phyloP scores from a whole-genome alignment of 1,140 invertebrate genomes.

The Psix sp. region DNA sequence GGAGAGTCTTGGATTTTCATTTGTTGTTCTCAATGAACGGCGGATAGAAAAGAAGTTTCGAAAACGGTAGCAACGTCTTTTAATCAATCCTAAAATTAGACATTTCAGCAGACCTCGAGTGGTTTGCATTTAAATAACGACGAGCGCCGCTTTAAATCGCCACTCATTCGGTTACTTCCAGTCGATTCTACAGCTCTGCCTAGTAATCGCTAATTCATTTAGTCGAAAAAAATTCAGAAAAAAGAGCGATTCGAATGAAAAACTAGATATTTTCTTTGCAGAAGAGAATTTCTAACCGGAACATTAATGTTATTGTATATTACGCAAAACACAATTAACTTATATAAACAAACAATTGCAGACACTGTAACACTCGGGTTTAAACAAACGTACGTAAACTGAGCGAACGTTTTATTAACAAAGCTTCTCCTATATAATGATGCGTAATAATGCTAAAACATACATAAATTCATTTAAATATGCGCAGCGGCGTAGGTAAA shows the following conservation, averaged over 20 bases:
- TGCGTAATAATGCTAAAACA: slow-evolving; percentile 30
- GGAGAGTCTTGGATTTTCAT: slow-evolving; percentile 44
- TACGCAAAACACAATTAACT: slow-evolving; percentile 17
- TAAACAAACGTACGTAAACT: slow-evolving; percentile 34
- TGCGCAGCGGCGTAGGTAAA: slow-evolving; percentile 24
- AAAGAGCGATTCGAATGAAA: too few species aligned
- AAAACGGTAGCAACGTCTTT: slow-evolving; percentile 29
- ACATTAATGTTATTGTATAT: slow-evolving; percentile 19
- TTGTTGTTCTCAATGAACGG: slow-evolving; percentile 43
- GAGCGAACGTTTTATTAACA: slow-evolving; percentile 31
- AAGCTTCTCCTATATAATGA: slow-evolving; percentile 37
- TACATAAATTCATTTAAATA: slow-evolving; percentile 43
- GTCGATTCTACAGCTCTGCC: slow-evolving; percentile 13
- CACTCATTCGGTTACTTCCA: slow-evolving; percentile 26
- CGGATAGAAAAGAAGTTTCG: slow-evolving; percentile 31
- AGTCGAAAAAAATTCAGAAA: too few species aligned
- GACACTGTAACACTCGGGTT: slow-evolving; percentile 17
- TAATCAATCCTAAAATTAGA: slow-evolving; percentile 46
- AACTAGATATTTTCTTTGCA: too few species aligned
- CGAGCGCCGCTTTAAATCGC: slow-evolving; percentile 16
- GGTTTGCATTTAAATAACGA: slow-evolving; percentile 51
- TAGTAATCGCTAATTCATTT: slow-evolving; percentile 31
- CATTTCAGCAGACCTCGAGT: slow-evolving; percentile 17
- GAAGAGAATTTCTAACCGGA: too few species aligned
- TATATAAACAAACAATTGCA: slow-evolving; percentile 22